phyloP scores from a whole-genome alignment of 2,797 vertebrate genomes.

The Eospalax fontanierii region DNA sequence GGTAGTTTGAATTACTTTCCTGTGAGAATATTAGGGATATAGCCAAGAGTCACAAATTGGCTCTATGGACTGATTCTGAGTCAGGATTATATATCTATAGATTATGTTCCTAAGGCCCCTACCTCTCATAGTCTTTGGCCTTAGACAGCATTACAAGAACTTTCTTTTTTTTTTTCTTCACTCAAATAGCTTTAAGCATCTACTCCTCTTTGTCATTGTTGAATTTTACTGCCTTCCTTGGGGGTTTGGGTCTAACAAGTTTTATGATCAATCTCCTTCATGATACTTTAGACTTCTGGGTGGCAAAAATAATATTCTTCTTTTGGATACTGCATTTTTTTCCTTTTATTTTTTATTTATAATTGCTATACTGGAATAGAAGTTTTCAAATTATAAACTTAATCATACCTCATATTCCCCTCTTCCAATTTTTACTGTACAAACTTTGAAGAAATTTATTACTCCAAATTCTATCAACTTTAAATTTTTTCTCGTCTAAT shows the following conservation, averaged over 20 bases:
- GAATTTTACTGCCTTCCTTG: constrained; percentile 44
- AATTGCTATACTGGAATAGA: constrained; percentile 34
- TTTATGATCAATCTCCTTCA: background rate
- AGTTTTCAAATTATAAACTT: constrained; percentile 55
- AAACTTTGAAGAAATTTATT: constrained; percentile 36
- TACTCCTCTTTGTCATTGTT: background rate
- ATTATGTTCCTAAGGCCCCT: background rate
- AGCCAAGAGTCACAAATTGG: constrained; percentile 4
- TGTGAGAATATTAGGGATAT: constrained; percentile 15
- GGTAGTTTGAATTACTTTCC: constrained; percentile 10
- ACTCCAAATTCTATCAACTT: constrained; percentile 36
- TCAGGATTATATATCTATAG: background rate
- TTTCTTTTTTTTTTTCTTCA: background rate
- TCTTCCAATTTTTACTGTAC: constrained; percentile 33
- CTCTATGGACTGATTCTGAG: background rate
- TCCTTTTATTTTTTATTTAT: constrained; percentile 58
- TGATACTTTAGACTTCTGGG: background rate
- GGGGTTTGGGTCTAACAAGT: background rate
- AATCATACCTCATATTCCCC: background rate
- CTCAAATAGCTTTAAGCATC: background rate
- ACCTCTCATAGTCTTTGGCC: background rate
- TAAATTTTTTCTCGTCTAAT: constrained; percentile 45
- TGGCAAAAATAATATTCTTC: constrained; percentile 7
- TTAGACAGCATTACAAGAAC: background rate
- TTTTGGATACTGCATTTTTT: constrained; percentile 15